A percentile compares a stretch with the other conserved stretches of the same genome.
Evolutionary conservation across 2,113 vertebrate species (phyloP).

Genomic region (Pardalotus punctatus): DNA sequence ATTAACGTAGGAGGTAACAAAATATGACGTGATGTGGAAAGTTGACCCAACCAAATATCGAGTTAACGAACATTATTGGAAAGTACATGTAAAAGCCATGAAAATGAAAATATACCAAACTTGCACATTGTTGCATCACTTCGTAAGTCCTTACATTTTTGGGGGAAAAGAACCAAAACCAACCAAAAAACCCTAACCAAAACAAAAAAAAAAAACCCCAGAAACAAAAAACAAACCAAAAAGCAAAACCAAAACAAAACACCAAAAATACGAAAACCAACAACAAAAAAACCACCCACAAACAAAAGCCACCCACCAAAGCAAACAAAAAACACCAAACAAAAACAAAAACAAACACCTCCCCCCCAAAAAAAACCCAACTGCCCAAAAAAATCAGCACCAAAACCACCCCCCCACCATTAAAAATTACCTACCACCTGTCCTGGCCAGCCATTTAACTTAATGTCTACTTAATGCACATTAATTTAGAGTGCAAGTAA

Average conservation of each 20-base stretch:
- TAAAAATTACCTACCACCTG: not conserved
- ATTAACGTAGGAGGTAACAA: not conserved
- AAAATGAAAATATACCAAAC: not conserved
- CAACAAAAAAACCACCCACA: no score
- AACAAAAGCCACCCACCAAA: no score
- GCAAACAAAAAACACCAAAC: no score
- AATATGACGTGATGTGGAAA: not conserved
- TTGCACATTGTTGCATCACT: not conserved
- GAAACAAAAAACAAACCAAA: no score
- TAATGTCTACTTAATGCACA: not conserved
- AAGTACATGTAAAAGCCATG: not conserved
- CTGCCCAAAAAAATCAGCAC: no score
- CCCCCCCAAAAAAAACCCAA: not conserved
- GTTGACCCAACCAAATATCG: not conserved
- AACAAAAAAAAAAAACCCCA: no score
- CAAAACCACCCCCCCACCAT: not conserved
- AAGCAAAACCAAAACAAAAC: no score
- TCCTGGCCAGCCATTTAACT: not conserved
- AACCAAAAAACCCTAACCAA: no score
- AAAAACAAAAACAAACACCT: no score
- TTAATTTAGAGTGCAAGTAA: not conserved
- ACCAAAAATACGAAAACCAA: no score
- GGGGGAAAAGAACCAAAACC: not conserved
- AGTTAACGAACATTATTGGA: not conserved
- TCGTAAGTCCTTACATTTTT: not conserved